A percentile compares a stretch with the other conserved stretches of the same genome.
phyloP scores from a whole-genome alignment of 2,888 invertebrate genomes.

The Philereme transversata region DNA sequence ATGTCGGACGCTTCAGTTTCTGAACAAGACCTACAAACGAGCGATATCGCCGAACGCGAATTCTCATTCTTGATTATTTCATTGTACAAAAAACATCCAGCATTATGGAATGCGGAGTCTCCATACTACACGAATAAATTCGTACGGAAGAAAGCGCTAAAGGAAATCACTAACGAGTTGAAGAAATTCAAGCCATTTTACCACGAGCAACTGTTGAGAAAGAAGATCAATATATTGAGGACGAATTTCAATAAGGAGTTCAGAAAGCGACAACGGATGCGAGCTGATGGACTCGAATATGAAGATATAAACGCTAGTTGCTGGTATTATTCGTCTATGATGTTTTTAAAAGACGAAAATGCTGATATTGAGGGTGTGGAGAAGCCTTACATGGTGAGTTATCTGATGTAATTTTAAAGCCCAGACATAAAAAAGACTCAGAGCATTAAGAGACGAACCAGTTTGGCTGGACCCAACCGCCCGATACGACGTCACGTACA shows the following conservation, averaged over 20 bases:
- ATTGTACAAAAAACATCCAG: constrained; percentile 9
- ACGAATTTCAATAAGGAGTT: constrained; percentile 20
- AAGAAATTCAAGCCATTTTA: constrained; percentile 12
- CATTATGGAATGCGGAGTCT: constrained; percentile 10
- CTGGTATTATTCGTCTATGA: no score
- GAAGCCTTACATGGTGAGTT: no score
- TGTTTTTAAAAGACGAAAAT: no score
- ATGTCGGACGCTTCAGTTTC: constrained; percentile 17
- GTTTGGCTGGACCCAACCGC: no score
- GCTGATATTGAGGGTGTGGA: no score
- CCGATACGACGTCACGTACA: no score
- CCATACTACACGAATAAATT: constrained; percentile 6
- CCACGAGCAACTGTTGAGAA: constrained; percentile 3
- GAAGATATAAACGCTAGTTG: constrained; percentile 1
- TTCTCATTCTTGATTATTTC: constrained; percentile 9
- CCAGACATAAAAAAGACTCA: no score
- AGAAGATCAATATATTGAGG: constrained; percentile 20
- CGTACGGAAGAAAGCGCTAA: constrained; percentile 1
- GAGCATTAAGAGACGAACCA: no score
- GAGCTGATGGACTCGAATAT: background rate
- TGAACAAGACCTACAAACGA: background rate
- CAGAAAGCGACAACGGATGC: background rate
- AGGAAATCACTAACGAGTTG: background rate
- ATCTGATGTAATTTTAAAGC: no score
- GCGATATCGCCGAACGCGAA: constrained; percentile 6